Evolutionary conservation across 53 echinoderm and acorn worm species (phyloP), one percentile per base, ranked within the genome.

Genomic region (Holothuria scabra): DNA sequence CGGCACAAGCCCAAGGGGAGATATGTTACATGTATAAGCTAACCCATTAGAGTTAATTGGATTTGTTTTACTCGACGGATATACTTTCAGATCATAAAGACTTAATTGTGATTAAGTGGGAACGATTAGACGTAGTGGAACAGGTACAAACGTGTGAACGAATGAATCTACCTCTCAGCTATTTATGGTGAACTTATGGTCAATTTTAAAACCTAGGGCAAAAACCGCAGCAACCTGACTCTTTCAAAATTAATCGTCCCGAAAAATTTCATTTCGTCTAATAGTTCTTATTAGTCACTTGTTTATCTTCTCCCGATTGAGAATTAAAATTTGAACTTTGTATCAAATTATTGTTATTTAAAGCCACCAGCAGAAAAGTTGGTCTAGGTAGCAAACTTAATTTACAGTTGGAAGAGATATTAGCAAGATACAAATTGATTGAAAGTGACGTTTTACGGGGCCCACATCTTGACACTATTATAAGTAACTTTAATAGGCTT

Each of bases 161-260:
- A 44, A n/a, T 23, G 67, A 16, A 14, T 46, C 74, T 56, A 31
- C 56, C 56, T 28, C 18, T 16, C 16, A 32, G 78, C 59, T 56
- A 59, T 56, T 78, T 78, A 78, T 58, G 78, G 18, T 30, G 16
- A 30, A 12, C 3, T 31, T 28, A 57, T 58, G 78, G 78, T 78
- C 78, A 78, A 14, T 56, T 78, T 76, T 57, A 46, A 58, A n/a
- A 55, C 52, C 52, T 16, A 0, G 4, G 52, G 52, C 52, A 52
- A 52, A n/a, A n/a, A n/a, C n/a, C 1, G 4, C 52, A 14, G 52
- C 52, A 64, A 21, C 29, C 57, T 28, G 20, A 56, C 18, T 56
- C 78, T 78, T 78, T 78, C 78, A 78, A 78, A 56, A 57, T 78
- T 78, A 78, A 78, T 78, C 12, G 78, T 56, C 78, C 78, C 31